These are phyloP conservation scores for Xerus inauris DNA, from an alignment of 2,113 vertebrate species.

Conservation along the genomic window DNA sequence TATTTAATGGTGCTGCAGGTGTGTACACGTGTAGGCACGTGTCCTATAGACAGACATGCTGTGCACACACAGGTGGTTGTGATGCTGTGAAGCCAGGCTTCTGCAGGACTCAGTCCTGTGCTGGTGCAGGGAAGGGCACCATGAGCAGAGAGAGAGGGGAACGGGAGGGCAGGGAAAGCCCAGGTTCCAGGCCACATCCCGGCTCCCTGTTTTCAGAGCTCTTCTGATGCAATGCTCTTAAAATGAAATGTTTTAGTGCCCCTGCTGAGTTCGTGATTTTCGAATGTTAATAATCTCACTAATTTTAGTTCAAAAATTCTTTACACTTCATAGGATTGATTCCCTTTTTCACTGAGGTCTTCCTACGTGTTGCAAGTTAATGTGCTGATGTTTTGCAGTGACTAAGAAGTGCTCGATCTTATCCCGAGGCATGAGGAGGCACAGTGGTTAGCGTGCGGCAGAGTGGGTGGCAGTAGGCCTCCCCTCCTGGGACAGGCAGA, in stretches of 20 bases:
- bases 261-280: conserved; percentile 32
- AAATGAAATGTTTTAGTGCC: background rate
- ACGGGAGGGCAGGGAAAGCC: accelerated
- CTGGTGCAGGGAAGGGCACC: accelerated
- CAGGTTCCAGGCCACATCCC: background rate
- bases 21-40: accelerated
- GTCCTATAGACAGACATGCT: accelerated
- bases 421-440: background rate
- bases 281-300: conserved; percentile 7
- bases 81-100: background rate
- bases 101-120: background rate
- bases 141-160: background rate
- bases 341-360: conserved; percentile 13
- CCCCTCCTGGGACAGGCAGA: background rate
- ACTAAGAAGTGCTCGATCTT: background rate
- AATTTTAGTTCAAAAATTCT: conserved; percentile 51
- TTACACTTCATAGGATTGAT: conserved; percentile 19
- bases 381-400: background rate
- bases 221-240: background rate
- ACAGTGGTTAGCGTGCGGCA: background rate
- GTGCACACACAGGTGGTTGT: too few relatives aligned
- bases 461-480: background rate
- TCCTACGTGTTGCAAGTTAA: background rate
- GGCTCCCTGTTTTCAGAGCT: background rate
- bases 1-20: background rate